Conservation (phyloP, 1,140 invertebrate genomes). For the Brachionus manjavacas region DNA sequence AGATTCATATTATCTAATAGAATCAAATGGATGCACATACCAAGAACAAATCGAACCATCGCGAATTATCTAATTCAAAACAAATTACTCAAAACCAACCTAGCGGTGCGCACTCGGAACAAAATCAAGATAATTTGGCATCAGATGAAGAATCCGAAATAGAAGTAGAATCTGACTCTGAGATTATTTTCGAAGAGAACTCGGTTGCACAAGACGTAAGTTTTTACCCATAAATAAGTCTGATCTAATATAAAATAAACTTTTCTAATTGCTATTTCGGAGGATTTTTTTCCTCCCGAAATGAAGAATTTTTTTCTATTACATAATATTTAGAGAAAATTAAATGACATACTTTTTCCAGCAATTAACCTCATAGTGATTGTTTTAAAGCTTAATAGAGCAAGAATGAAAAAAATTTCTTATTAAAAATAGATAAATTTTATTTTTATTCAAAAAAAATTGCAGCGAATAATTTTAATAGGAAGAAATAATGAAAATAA, state of each 20-base stretch:
- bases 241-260: not conserved
- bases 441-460: not conserved
- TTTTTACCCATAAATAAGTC: not conserved
- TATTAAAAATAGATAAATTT: not conserved
- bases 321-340: not conserved
- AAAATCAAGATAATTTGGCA: not conserved
- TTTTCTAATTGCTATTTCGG: not conserved
- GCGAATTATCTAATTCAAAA: not conserved
- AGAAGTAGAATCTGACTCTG: not conserved
- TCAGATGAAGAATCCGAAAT: not conserved
- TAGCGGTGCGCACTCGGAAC: not conserved
- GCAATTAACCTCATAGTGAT: not conserved
- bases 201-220: not conserved
- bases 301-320: not conserved
- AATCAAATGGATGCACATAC: constrained; percentile 4
- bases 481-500: not conserved
- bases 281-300: not conserved
- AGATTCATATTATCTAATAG: not conserved
- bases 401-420: not conserved
- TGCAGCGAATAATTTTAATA: not conserved
- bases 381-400: not conserved
- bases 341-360: not conserved
- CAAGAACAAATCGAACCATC: not conserved
- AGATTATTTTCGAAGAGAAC: not conserved
- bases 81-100: not conserved